Conservation (phyloP, 23 tunicate species). For the Corella eumyota region DNA sequence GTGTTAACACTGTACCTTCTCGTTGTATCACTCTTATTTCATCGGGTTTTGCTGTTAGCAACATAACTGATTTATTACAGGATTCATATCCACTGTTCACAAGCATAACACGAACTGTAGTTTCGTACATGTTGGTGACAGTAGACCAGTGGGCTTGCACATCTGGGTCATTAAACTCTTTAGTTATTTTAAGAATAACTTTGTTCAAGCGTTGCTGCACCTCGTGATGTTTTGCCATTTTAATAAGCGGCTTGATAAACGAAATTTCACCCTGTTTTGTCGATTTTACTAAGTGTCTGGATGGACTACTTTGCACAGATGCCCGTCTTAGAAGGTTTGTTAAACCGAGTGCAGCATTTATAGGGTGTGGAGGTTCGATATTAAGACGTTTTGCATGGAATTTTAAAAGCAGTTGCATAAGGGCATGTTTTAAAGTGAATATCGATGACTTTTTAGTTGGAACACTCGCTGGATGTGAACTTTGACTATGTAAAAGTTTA, state of each 20-base stretch:
- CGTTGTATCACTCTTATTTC: conserved; percentile 26
- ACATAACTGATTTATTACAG: conserved; percentile 39
- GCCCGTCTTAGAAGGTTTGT: conserved; percentile 46
- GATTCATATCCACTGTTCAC: conserved; percentile 52
- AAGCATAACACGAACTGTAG: conserved; percentile 36
- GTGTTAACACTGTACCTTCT: conserved; percentile 22
- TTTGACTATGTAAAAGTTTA: conserved; percentile 18
- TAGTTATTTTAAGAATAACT: conserved; percentile 18
- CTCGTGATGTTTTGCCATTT: conserved; percentile 70
- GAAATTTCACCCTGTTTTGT: conserved; percentile 14
- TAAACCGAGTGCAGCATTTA: conserved; percentile 56
- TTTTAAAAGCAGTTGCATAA: conserved; percentile 48
- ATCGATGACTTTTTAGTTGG: too few species aligned
- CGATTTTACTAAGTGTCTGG: conserved; percentile 12
- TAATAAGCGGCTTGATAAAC: conserved; percentile 27
- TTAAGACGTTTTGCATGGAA: conserved; percentile 21
- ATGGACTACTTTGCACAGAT: conserved; percentile 29
- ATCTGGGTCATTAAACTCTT: conserved; percentile 42
- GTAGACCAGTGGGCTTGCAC: conserved; percentile 79
- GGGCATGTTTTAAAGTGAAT: conserved; percentile 38
- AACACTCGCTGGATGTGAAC: not conserved
- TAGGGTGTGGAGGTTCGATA: conserved; percentile 67
- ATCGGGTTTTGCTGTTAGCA: conserved; percentile 26
- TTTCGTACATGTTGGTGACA: conserved; percentile 22
- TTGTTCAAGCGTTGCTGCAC: conserved; percentile 37